Evolutionary conservation across 2,797 vertebrate species (phyloP), one percentile per base, ranked within the genome.

Genomic region (Microcaecilia unicolor): DNA sequence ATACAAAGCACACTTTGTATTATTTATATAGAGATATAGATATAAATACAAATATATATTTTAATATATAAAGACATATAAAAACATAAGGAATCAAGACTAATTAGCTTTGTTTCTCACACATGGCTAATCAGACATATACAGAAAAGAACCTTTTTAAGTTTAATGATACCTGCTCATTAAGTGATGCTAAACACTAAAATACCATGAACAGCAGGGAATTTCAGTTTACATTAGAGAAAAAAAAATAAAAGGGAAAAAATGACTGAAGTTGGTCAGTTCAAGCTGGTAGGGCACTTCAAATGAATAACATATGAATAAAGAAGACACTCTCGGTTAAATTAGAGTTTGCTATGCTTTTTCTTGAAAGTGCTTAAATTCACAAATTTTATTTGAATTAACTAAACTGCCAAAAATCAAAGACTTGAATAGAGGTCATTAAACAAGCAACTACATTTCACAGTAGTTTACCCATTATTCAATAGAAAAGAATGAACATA

Each of bases 221-320:
- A 88, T 88, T 93, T 88, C 90, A 92, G 89, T 93, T 89, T 92
- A 92, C 85, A 88, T 93, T 92, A 91, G 87, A 86, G 86, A 88
- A 86, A 95, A 86, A 95, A 89, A 93, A 92, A 85, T 89, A 91
- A 91, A 91, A 87, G 84, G 85, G 78, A 85, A 73, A 84, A 94
- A 95, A 90, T 87, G 91, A 91, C 89, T 93, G 91, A 95, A 95
- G 90, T 90, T 91, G 90, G 90, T 83, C 91, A 81, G 89, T 90
- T 97, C 92, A 91, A 92, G 90, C 90, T 90, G 90, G 91, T 92
- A 89, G 79, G 83, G 86, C 89, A 90, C 93, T 98, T 94, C 87
- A 97, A 95, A 89, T 85, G 81, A 86, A 87, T 84, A 83, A 80
- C 74, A 77, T 74, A 75, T 79, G 79, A 83, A 78, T 82, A 85